A percentile compares a stretch with the other conserved stretches of the same genome.
These are phyloP conservation scores for Gulo gulo DNA, from an alignment of 2,113 vertebrate genomes.

Conservation along the genomic window DNA sequence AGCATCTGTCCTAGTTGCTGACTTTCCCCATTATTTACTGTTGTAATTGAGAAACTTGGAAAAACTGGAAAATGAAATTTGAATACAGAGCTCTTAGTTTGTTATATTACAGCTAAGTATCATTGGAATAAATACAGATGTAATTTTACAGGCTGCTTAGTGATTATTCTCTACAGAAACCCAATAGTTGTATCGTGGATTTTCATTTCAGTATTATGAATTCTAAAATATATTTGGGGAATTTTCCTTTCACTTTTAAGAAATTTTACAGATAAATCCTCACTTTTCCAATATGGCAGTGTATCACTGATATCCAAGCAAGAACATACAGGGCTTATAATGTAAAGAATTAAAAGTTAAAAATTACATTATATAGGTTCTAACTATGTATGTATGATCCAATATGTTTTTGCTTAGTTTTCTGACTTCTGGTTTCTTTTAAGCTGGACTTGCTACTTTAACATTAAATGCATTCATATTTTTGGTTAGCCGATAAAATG, in stretches of 20 bases:
- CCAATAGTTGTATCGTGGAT: background rate
- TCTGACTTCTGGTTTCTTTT: background rate
- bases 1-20: background rate
- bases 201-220: background rate
- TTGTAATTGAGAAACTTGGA: constrained; percentile 23
- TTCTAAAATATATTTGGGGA: background rate
- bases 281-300: background rate
- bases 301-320: background rate
- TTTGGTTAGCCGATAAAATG: background rate
- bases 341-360: background rate
- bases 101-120: background rate
- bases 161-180: constrained; percentile 16
- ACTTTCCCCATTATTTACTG: constrained; percentile 6
- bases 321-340: background rate
- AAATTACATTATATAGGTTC: constrained; percentile 8
- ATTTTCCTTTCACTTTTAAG: background rate
- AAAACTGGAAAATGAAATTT: constrained; percentile 16
- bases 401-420: background rate
- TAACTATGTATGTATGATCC: background rate
- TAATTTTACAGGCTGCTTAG: background rate
- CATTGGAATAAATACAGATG: constrained; percentile 1
- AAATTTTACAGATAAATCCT: constrained; percentile 4
- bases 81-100: background rate
- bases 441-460: background rate
- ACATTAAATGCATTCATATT: background rate